Evolutionary conservation across 2,888 invertebrate genomes (phyloP), one percentile per base, ranked within the genome.

Genomic region (Callyntrura guangdongensis): DNA sequence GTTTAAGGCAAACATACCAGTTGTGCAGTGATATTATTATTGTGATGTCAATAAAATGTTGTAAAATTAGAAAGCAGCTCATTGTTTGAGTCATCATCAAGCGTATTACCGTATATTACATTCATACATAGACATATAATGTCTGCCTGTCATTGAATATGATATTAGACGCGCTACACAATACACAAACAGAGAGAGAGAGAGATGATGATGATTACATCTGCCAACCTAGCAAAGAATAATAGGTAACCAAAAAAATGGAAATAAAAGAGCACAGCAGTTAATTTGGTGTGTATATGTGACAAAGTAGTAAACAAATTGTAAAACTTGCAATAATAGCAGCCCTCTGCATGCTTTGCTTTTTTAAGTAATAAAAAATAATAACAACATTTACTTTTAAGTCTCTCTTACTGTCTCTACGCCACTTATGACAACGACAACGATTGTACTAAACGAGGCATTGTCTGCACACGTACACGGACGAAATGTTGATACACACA

Each of bases 51-150:
- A 74, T 74, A 49, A 20, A 20, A 4, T 64, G 3, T 49, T 20
- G 22, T 22, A 47, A 17, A 74, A 49, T 74, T 74, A 74, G 74
- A 74, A 74, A 74, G 74, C 49, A 74, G n/a, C 36, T 22, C 64
- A 64, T 22, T 64, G 53, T 53, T 53, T n/a, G 53, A 53, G 53
- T 53, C 53, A n/a, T 53, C 53, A 14, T 53, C n/a, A n/a, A 53
- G 53, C n/a, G 64, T 17, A 17, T 53, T 17, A 36, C 6, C 3
- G n/a, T n/a, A n/a, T n/a, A n/a, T n/a, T 36, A 36, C 36, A 72
- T 45, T 5, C n/a, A 5, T 8, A 27, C 72, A 72, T 9, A 45
- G 14, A 25, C 22, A 67, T 25, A 11, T 25, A 67, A 12, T 47
- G 49, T 47, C 5, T n/a, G 11, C 2, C 14, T 53, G n/a, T 53